These are phyloP conservation scores for Oscarella lobularis DNA, from an alignment of 37 sponge, comb jelly and placozoan species.

Conservation along the genomic window DNA sequence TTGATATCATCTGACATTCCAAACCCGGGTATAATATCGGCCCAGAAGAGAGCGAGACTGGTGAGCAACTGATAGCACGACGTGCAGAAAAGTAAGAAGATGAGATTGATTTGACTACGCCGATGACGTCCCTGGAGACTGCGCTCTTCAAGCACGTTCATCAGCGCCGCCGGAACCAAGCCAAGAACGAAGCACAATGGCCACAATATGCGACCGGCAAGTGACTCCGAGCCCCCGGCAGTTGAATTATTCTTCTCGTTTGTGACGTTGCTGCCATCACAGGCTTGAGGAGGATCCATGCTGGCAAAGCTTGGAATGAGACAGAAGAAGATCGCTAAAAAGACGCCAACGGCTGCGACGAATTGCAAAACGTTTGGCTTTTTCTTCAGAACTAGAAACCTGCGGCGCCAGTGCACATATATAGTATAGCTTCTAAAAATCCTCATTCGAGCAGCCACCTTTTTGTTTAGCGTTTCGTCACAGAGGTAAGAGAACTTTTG, in stretches of 20 bases:
- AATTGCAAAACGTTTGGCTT: constrained; percentile 30
- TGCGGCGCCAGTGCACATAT: neutral
- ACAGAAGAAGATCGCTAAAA: constrained; percentile 31
- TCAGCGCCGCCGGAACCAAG: constrained; percentile 61
- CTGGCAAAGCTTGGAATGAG: constrained; percentile 38
- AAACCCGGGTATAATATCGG: constrained; percentile 37
- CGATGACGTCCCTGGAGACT: constrained; percentile 34
- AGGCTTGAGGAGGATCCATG: constrained; percentile 3
- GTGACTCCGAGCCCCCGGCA: too few relatives aligned
- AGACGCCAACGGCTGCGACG: constrained; percentile 20
- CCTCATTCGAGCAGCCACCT: too few relatives aligned
- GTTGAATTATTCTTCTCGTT: too few relatives aligned
- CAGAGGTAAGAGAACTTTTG: too few relatives aligned
- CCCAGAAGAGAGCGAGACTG: constrained; percentile 33
- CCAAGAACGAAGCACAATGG: constrained; percentile 60
- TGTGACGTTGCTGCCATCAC: neutral
- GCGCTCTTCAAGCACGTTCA: constrained; percentile 62
- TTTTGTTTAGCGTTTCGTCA: too few relatives aligned
- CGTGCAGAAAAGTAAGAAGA: constrained; percentile 50
- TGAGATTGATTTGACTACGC: constrained; percentile 27
- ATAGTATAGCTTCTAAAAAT: neutral
- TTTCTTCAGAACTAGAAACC: constrained; percentile 38
- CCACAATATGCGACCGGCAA: constrained; percentile 34
- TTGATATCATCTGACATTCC: constrained; percentile 26
- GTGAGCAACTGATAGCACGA: constrained; percentile 43